Conservation (phyloP, 2,797 vertebrate species). For the Rousettus madagascariensis region DNA sequence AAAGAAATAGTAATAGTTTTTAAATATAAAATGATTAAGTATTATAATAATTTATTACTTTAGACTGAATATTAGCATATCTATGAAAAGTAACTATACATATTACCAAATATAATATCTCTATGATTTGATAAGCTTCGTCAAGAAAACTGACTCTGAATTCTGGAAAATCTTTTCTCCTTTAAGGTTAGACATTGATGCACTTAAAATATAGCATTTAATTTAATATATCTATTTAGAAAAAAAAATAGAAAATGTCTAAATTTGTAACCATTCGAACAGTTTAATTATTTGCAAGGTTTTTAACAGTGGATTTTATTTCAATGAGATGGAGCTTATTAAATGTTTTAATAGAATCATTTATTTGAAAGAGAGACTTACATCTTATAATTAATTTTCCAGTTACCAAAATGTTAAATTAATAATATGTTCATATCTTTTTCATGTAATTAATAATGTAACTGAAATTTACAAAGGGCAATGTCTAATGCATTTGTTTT, state of each 20-base stretch:
- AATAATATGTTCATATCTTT: slow-evolving; percentile 67
- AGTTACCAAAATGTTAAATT: slow-evolving; percentile 68
- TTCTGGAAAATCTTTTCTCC: slow-evolving; percentile 43
- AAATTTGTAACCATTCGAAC: slow-evolving; percentile 55
- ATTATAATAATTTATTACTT: slow-evolving; percentile 38
- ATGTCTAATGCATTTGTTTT: slow-evolving; percentile 35
- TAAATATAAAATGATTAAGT: slow-evolving; percentile 18
- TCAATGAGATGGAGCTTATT: slow-evolving; percentile 62
- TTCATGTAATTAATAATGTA: slow-evolving; percentile 69
- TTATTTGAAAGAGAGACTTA: slow-evolving; percentile 68
- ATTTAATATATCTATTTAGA: slow-evolving; percentile 44
- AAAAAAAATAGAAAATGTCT: slow-evolving; percentile 64
- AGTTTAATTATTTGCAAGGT: slow-evolving; percentile 60
- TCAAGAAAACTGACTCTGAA: slow-evolving; percentile 42
- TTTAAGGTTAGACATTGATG: slow-evolving; percentile 3
- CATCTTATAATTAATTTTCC: slow-evolving; percentile 66
- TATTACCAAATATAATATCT: slow-evolving; percentile 34
- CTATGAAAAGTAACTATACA: slow-evolving; percentile 33
- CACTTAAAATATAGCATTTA: slow-evolving; percentile 54
- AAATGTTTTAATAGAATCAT: slow-evolving; percentile 65
- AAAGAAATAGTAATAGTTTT: slow-evolving; percentile 52
- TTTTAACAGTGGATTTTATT: slow-evolving; percentile 67
- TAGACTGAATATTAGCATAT: slow-evolving; percentile 26
- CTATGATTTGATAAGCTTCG: slow-evolving; percentile 29
- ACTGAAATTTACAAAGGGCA: slow-evolving; percentile 20